Base-by-base conservation (phyloP, 2,113 vertebrate species). In the Chloropsis cyanopogon region DNA sequence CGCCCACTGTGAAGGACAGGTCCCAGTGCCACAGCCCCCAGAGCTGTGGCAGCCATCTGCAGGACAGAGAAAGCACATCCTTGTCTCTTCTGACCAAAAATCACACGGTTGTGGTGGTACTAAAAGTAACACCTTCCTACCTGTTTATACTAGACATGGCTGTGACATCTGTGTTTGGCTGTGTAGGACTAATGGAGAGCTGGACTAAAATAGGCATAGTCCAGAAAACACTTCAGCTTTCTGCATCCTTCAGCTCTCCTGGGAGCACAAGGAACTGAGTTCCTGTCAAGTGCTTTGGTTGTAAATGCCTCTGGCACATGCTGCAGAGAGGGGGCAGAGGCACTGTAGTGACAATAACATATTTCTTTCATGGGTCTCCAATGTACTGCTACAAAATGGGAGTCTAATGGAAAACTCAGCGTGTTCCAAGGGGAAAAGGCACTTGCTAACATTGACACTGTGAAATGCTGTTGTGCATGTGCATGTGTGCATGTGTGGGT, bases 1-100 rank as follows among this genome's bases (percentile, higher is more conserved):
- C 90, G 24, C 71, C 63, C 97, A 97, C 95, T 96, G 96, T 96
- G 94, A 95, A 44, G 65, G 83, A 88, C 56, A 56, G 93, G 85
- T 68, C 60, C 69, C 15, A 47, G 61, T 71, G 66, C 61, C 31
- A 42, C 61, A 11, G 10, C 61, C 63, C 24, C 77, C 68, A 57
- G 31, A 78, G 57, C 59, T 3, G 3, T 49, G 70, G 47, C 70
- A 72, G 50, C 66, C 56, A 12, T 15, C 57, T 64, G 57, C 42
- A 83, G 81, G 47, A 70, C 79, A 93, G 49, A 73, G 64, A 92
- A 87, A 79, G 44, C 78, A 70, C 54, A 63, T 68, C 69, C 54
- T 66, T 35, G 29, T 66, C 83, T 94, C 90, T 68, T 60, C 47
- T 87, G 80, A 66, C 92, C 90, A 82, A 90, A 92, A 86, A 57